phyloP scores from a whole-genome alignment of 2,797 vertebrate genomes.

The Poecilia gillii region DNA sequence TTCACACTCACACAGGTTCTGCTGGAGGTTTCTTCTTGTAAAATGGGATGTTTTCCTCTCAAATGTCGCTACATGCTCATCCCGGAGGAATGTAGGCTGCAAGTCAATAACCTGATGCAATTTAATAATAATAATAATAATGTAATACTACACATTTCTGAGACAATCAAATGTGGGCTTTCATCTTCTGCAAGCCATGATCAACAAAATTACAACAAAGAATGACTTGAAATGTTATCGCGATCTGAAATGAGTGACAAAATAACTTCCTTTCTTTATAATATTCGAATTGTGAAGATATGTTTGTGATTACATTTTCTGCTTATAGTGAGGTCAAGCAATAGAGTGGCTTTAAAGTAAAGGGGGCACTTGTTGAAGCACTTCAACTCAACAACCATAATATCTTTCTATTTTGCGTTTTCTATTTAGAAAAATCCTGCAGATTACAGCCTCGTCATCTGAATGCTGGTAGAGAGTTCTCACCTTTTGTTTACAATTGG shows the following conservation, averaged over 20 bases:
- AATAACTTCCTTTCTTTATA: neutral
- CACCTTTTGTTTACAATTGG: conserved; percentile 51
- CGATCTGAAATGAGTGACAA: neutral
- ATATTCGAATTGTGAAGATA: neutral
- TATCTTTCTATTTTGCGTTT: conserved; percentile 8
- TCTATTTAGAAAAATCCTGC: conserved; percentile 8
- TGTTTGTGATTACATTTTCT: neutral
- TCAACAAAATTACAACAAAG: neutral
- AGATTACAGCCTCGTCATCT: conserved; percentile 18
- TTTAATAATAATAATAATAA: neutral
- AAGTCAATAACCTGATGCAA: neutral
- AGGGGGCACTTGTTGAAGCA: neutral
- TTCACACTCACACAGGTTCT: neutral
- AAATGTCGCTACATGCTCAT: neutral
- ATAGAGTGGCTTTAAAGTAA: conserved; percentile 36
- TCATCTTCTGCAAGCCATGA: neutral
- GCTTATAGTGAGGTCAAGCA: conserved; percentile 31
- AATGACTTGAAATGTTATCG: neutral
- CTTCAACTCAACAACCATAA: conserved; percentile 16
- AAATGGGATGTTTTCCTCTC: neutral
- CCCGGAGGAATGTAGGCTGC: neutral
- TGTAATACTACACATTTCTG: neutral
- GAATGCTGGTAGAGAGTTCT: neutral
- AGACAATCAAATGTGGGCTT: neutral
- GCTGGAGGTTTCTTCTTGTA: neutral